Base-by-base conservation (phyloP, 2,888 invertebrate genomes). In the Melangyna quadrimaculata region DNA sequence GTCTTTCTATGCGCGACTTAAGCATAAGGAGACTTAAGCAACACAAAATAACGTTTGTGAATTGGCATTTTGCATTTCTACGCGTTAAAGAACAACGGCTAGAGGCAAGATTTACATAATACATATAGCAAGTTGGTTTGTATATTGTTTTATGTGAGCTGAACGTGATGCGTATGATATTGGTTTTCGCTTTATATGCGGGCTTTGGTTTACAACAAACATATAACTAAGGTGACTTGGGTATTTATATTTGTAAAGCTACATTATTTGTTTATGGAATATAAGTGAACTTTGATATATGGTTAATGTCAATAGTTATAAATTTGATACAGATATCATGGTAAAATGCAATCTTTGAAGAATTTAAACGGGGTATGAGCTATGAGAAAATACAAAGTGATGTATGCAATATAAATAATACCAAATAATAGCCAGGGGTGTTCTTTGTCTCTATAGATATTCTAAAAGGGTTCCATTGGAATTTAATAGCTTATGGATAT, bases 21-120 rank as follows among this genome's bases (percentile, higher is more conserved):
- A 78, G 37, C n/a, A n/a, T n/a, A n/a, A n/a, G n/a, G n/a, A n/a
- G 61, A 73, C 78, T 71, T 74, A 43, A 77, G 59, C 32, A 12
- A 45, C 51, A 65, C 51, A 65, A 72, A 81, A 80, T 32, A 71
- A 55, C 61, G 27, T 67, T 67, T 73, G 27, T 35, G 72, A 37
- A 35, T 57, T 59, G 35, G 59, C 14, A 35, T 4, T 22, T 53
- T 29, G 5, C 48, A 51, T 24, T 17, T n/a, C 19, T 10, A 32
- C 1, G 67, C 51, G 22, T 51, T 22, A 37, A 35, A 35, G 67
- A 37, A 24, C 22, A 67, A 67, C 27, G 24, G 51, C 22, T 7
- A 22, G 17, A 14, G 32, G 10, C 51, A 51, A n/a, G 35, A 67
- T 67, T 67, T 51, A 19, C 48, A 67, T 51, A 48, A 67, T 51